Evolutionary conservation across 2,888 invertebrate species (phyloP).

Genomic region (Busseola fusca): DNA sequence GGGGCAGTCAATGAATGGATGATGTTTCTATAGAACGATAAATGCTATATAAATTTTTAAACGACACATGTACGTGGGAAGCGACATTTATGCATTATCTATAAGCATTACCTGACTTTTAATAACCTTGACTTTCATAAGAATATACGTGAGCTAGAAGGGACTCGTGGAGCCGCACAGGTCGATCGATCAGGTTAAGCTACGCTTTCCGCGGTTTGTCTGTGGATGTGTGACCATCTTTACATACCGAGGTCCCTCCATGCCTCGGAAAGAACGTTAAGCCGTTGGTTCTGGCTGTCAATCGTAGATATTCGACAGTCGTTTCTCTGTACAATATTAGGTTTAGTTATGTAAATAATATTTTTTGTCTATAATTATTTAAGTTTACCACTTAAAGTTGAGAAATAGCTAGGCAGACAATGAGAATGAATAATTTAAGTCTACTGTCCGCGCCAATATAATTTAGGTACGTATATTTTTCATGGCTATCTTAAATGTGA

Average conservation of each 20-base stretch:
- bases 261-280: too few relatives aligned
- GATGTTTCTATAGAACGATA: background rate
- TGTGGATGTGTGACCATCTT: too few relatives aligned
- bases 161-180: too few relatives aligned
- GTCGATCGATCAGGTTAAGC: too few relatives aligned
- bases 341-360: background rate
- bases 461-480: background rate
- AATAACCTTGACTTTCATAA: conserved; percentile 9
- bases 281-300: too few relatives aligned
- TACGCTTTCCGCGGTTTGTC: too few relatives aligned
- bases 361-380: background rate
- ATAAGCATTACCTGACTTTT: background rate
- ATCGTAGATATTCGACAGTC: too few relatives aligned
- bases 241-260: too few relatives aligned
- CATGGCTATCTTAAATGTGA: background rate
- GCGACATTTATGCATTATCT: background rate
- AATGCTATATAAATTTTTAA: background rate
- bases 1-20: too few relatives aligned
- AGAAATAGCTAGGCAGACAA: background rate
- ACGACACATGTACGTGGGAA: conserved; percentile 11
- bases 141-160: background rate
- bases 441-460: background rate
- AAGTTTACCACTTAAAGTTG: background rate
- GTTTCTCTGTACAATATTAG: too few relatives aligned
- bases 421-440: background rate